Percentiles rank a stretch among this genome's conserved stretches.
phyloP scores from a whole-genome alignment of 2,888 invertebrate genomes.

The Tribolium freemani region DNA sequence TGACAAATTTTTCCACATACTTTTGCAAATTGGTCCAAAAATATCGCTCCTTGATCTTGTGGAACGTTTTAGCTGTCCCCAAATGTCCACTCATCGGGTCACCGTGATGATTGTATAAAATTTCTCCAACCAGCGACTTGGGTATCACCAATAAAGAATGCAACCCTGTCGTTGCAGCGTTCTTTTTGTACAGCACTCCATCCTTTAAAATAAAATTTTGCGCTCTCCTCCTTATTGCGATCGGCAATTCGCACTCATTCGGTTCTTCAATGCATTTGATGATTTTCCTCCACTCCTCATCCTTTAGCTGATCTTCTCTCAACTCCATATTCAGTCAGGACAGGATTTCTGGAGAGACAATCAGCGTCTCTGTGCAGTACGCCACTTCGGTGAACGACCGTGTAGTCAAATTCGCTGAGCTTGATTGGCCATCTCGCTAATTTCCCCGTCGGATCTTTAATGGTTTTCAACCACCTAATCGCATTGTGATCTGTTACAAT shows the following conservation, averaged over 20 bases:
- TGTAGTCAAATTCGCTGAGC: conserved; percentile 31
- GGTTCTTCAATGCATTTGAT: conserved; percentile 33
- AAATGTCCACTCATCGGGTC: neutral
- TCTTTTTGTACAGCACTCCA: no score
- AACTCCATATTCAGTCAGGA: conserved; percentile 5
- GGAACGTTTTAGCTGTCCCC: neutral
- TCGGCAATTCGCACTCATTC: conserved; percentile 1
- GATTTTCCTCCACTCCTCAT: neutral
- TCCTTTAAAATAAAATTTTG: conserved; percentile 33
- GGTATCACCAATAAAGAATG: neutral
- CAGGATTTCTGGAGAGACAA: conserved; percentile 43
- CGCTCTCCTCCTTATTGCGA: conserved; percentile 42
- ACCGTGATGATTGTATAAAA: neutral
- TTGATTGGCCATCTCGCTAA: conserved; percentile 9
- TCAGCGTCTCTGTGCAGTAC: conserved; percentile 36
- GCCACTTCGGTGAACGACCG: conserved; percentile 25
- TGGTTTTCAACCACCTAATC: conserved; percentile 29
- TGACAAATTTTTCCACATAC: neutral
- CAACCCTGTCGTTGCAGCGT: neutral
- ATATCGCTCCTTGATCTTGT: neutral
- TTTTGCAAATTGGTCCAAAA: neutral
- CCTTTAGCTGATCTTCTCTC: neutral
- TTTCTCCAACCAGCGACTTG: neutral
- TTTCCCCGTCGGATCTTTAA: conserved; percentile 8
- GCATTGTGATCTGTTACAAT: conserved; percentile 42